Base-by-base conservation (phyloP, 2,113 vertebrate genomes). In the Tragelaphus buxtoni region DNA sequence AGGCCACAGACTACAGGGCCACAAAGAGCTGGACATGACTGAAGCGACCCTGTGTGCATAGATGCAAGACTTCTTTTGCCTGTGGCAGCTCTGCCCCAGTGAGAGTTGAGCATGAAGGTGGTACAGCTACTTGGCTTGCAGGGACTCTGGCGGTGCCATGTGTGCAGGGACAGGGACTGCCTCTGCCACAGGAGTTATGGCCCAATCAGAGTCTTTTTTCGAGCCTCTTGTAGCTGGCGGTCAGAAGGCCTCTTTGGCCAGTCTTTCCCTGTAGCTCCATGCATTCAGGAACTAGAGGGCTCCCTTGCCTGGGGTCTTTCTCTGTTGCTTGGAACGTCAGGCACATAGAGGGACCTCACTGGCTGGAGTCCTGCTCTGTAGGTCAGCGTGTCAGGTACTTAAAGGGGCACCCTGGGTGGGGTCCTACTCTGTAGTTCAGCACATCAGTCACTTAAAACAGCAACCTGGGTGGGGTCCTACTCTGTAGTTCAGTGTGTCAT, bases 111-210 rank as follows among this genome's bases (percentile, higher is more conserved):
- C 61, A 3, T 9, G 3, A 65, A 65, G 16, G 61, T 65, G 32
- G 7, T 4, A 18, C 7, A 18, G 61, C 61, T 65, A 0, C 32
- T 18, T 65, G 32, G 30, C 30, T n/a, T n/a, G 7, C 32, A 4
- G 61, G 32, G 16, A 65, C 32, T 16, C 14, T 65, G 32, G 63
- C 0, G 4, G 32, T 0, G 2, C 17, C 32, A 9, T 1, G 63
- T 65, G 17, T 65, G 32, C 63, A 65, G 32, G 63, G n/a, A 65
- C 63, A 20, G 0, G n/a, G n/a, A 35, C 63, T 65, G 63, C n/a
- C 9, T 65, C 63, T n/a, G 16, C 32, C 16, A 0, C 16, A 65
- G 63, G 63, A 9, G 8, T 9, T 65, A 20, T 35, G 61, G 17
- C 63, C 17, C 32, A 9, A 9, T 65, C 63, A 65, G 14, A 9